phyloP scores from a whole-genome alignment of 1,140 invertebrate species.

The Drosophila azteca region DNA sequence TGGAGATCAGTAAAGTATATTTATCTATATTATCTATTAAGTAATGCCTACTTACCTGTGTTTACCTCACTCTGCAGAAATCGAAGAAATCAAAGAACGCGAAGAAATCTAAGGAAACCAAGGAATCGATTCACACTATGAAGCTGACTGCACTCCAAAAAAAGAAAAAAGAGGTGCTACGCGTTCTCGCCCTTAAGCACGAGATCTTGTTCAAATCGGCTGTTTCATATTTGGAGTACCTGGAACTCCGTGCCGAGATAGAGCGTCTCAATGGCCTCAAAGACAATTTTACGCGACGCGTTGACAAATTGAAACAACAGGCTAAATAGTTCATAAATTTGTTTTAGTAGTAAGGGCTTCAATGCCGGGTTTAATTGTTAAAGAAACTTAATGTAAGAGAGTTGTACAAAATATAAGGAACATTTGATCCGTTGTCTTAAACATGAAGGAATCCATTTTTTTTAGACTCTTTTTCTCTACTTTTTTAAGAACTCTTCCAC shows the following conservation, averaged over 20 bases:
- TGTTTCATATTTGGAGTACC: constrained; percentile 71
- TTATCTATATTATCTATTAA: neutral
- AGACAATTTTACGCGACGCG: constrained; percentile 49
- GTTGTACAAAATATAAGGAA: neutral
- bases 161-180: constrained; percentile 61
- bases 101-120: constrained; percentile 35
- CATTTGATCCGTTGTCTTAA: neutral
- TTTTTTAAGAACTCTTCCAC: neutral
- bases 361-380: neutral
- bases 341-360: neutral
- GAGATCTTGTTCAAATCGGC: constrained; percentile 62
- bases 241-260: constrained; percentile 62
- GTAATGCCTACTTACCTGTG: too few relatives aligned
- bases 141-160: constrained; percentile 52
- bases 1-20: constrained; percentile 46
- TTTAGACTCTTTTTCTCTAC: too few relatives aligned
- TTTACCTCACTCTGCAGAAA: constrained; percentile 36
- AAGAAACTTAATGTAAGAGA: neutral
- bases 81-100: constrained; percentile 55
- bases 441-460: neutral
- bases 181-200: constrained; percentile 63
- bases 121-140: constrained; percentile 38
- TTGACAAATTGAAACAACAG: constrained; percentile 61
- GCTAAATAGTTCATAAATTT: constrained; percentile 45
- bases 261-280: constrained; percentile 56